Base-by-base conservation (phyloP, 2,797 vertebrate species). In the Megaceryle alcyon region DNA sequence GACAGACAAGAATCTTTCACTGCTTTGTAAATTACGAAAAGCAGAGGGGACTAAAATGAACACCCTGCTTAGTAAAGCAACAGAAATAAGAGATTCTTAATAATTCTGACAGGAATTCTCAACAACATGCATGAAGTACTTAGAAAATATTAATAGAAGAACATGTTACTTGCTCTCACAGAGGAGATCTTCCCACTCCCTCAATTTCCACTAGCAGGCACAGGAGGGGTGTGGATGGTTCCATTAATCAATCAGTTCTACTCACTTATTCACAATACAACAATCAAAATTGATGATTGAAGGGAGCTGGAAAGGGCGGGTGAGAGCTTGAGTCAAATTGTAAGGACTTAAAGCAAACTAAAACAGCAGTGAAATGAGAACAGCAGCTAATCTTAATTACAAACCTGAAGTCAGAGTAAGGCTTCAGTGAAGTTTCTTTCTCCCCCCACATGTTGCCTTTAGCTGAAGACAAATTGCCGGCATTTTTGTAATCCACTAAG, bases 401-500 rank as follows among this genome's bases (percentile, higher is more conserved):
- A 95, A 94, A 76, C 80, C 70, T 44, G 12, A 90, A 92, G 64
- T 64, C 91, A 90, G 41, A 82, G 65, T 31, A 92, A 87, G 86
- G 71, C 88, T 64, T 41, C 68, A 70, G 82, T 51, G 61, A 92
- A 90, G 82, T 71, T 90, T 35, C 46, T 75, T 59, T 81, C 79
- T 78, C 53, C 60, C 53, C 48, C 37, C 26, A 82, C 43, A 57
- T 12, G 48, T 78, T 92, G 81, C 94, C 91, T 97, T 94, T 92
- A 96, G 83, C 91, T 75, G 84, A 96, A 96, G 96, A 97, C 75
- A 95, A 96, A 97, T 95, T 92, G 94, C 81, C 37, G 28, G 68
- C 86, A 85, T 93, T 95, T 95, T 82, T 75, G 92, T 96, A 97
- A 96, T 95, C 95, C 94, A 93, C 90, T 92, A 87, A 84, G 93